Conservation (phyloP, 2,888 invertebrate species). For the Drosophila pseudotalamancana region DNA sequence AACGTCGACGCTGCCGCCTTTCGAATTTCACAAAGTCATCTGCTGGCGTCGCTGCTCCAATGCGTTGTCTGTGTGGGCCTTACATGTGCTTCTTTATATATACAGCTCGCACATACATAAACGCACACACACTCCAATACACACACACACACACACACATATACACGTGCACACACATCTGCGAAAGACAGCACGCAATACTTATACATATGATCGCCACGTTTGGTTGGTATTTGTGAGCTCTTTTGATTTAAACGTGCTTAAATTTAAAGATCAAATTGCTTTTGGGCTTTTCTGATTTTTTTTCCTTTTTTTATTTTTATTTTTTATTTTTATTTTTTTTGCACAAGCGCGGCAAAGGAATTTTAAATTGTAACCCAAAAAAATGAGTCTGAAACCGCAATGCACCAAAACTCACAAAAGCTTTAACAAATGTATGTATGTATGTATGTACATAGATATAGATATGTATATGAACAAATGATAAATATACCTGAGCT, state of each 20-base stretch:
- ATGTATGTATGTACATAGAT: slow-evolving; percentile 4
- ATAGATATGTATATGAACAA: slow-evolving; percentile 14
- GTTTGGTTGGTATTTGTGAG: slow-evolving; percentile 53
- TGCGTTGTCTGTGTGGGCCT: slow-evolving; percentile 63
- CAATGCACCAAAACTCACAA: slow-evolving; percentile 47
- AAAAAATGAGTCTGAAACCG: slow-evolving; percentile 36
- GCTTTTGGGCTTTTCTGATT: slow-evolving; percentile 41
- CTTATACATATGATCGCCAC: slow-evolving; percentile 47
- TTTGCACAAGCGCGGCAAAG: slow-evolving; percentile 44
- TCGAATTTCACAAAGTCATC: slow-evolving; percentile 79
- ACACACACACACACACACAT: not conserved
- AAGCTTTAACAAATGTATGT: slow-evolving; percentile 16
- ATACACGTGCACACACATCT: slow-evolving; percentile 20
- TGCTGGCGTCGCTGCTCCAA: slow-evolving; percentile 56
- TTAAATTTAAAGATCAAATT: slow-evolving; percentile 79
- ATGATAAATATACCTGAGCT: slow-evolving; percentile 13
- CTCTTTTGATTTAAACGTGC: slow-evolving; percentile 78
- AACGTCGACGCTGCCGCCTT: slow-evolving; percentile 64
- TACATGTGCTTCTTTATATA: slow-evolving; percentile 33
- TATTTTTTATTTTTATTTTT: slow-evolving; percentile 6
- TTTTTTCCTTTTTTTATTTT: slow-evolving; percentile 1
- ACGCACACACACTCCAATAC: not conserved
- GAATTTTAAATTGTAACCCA: slow-evolving; percentile 67
- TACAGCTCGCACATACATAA: slow-evolving; percentile 38
- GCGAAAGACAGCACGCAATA: slow-evolving; percentile 43